Conservation (phyloP, 2,113 vertebrate genomes). For the Myiozetetes cayanensis region DNA sequence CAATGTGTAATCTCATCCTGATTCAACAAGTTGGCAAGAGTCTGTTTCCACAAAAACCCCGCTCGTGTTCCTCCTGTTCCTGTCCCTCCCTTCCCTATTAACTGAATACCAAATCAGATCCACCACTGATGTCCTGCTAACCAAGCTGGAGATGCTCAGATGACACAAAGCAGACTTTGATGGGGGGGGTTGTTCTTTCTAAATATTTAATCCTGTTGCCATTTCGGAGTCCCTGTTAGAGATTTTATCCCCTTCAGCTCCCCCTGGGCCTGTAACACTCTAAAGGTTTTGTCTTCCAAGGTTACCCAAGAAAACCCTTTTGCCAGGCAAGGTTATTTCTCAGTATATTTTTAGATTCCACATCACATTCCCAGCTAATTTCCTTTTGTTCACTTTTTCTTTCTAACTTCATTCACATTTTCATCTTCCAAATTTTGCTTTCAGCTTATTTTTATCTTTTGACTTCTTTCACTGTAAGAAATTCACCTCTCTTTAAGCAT, state of each 20-base stretch:
- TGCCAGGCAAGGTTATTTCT: not conserved
- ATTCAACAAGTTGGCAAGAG: not conserved
- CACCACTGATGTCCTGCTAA: not conserved
- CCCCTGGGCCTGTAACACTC: not conserved
- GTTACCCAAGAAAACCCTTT: not conserved
- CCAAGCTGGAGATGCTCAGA: not conserved
- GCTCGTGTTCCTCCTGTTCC: not conserved
- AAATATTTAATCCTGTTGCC: not conserved
- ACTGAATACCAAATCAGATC: not conserved
- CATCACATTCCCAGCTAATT: not conserved
- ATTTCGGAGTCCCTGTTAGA: not conserved
- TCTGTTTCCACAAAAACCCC: not conserved
- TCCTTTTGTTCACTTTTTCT: not conserved
- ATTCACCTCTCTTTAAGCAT: not conserved
- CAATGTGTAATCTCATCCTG: not conserved
- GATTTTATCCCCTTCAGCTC: not conserved
- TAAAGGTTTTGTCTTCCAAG: not conserved
- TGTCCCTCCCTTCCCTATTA: not conserved
- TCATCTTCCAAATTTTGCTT: not conserved
- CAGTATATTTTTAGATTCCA: not conserved
- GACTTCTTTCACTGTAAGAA: not conserved
- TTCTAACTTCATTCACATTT: not conserved
- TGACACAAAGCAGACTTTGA: not conserved
- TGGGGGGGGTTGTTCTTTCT: not conserved
- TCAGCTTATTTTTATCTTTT: not conserved